phyloP scores from a whole-genome alignment of 2,113 vertebrate genomes.

The Brachypodius melanocephalos region DNA sequence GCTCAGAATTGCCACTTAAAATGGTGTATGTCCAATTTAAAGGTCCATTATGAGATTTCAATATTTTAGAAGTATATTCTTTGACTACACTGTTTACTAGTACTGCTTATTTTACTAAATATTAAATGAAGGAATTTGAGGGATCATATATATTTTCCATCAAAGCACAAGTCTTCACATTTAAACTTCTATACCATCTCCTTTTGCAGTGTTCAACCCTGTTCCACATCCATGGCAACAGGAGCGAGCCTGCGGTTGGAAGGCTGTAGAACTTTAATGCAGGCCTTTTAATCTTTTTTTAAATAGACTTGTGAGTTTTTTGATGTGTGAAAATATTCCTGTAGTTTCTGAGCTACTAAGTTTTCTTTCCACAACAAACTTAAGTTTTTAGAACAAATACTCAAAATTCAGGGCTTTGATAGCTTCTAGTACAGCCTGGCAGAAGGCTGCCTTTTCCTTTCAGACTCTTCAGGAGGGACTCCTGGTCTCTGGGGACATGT shows the following conservation, averaged over 20 bases:
- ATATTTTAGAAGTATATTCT: not conserved
- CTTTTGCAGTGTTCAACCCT: not conserved
- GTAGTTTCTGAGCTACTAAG: not conserved
- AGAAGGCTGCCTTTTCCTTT: not conserved
- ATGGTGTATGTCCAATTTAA: not conserved
- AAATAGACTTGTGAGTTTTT: not conserved
- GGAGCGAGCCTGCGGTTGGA: not conserved
- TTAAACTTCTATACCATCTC: not conserved
- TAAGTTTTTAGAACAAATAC: not conserved
- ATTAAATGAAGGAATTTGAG: not conserved
- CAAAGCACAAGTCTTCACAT: not conserved
- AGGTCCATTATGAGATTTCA: not conserved
- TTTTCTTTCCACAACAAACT: not conserved
- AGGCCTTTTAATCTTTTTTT: not conserved
- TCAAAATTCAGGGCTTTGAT: not conserved
- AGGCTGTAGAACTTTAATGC: not conserved
- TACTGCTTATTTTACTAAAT: not conserved
- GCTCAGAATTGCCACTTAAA: not conserved
- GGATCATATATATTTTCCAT: not conserved
- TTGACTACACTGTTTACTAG: not conserved
- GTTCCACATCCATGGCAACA: not conserved
- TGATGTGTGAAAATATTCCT: not conserved
- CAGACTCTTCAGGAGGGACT: not conserved
- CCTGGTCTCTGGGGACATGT: not conserved
- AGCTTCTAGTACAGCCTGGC: not conserved